Base-by-base conservation (phyloP, 2,888 invertebrate species). In the Archips crataeganus region DNA sequence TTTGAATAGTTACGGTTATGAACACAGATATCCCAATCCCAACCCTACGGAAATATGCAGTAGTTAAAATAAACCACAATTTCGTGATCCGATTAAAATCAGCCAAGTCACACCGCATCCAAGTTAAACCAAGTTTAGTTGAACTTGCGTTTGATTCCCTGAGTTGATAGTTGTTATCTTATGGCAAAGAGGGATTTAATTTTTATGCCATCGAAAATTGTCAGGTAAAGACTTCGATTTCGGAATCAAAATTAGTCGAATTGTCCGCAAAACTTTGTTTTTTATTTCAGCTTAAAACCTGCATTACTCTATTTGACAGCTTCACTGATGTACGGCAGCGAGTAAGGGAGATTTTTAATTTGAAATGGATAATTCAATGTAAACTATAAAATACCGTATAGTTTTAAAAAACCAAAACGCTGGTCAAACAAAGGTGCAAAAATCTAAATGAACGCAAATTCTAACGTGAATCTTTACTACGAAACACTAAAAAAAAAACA, bases 121-220 rank as follows among this genome's bases (percentile, higher is more conserved):
- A 78, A 80, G 80, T 79, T 76, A 74, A 84, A 82, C 79, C 59
- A 59, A 64, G 63, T 83, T 79, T 63, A 76, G 74, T 77, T 79
- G 77, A 75, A 79, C 76, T 78, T 80, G 79, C 10, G 76, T 79
- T 78, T 81, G 66, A 66, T 61, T 45, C 66, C 60, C 76, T 54
- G 80, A 84, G 78, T 81, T 82, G 47, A 68, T 76, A 76, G 74
- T 80, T 76, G 67, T 13, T 59, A 67, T 70, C 70, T 70, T 63
- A 45, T 15, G 45, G 54, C 36, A 9, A 49, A 45, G 32, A 11
- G 32, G 47, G 13, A 47, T 11, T 32, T 32, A 63, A 63, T 63
- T 51, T n/a, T 49, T 36, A 51, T 34, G 39, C 39, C 39, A 39
- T 54, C 63, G 47, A 63, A 47, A 32, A 13, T 32, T 5, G 23